phyloP scores from a whole-genome alignment of 2,888 invertebrate species.

The Monochamus alternatus region DNA sequence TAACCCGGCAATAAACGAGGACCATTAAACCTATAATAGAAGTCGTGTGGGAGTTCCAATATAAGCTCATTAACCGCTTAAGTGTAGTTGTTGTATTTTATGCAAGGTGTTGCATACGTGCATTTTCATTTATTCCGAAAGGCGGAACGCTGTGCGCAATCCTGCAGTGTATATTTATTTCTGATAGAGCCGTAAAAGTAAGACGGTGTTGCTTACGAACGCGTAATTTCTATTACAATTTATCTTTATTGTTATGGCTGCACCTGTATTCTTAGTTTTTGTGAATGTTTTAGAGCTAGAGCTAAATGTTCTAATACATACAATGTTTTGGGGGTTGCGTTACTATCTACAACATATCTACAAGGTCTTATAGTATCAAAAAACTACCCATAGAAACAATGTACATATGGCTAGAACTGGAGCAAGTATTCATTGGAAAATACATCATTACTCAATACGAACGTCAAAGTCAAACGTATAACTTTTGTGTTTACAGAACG shows the following conservation, averaged over 20 bases:
- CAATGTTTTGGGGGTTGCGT: too few relatives aligned
- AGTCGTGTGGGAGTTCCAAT: conserved; percentile 15
- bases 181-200: neutral
- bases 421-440: too few relatives aligned
- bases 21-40: conserved; percentile 9
- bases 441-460: too few relatives aligned
- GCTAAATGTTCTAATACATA: too few relatives aligned
- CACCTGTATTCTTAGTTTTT: too few relatives aligned
- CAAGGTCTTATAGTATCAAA: too few relatives aligned
- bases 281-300: too few relatives aligned
- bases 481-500: too few relatives aligned
- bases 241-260: neutral
- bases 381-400: too few relatives aligned
- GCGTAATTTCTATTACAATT: neutral
- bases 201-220: neutral
- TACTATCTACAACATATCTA: too few relatives aligned
- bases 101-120: neutral
- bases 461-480: too few relatives aligned
- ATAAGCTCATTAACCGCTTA: conserved; percentile 12
- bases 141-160: neutral
- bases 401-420: too few relatives aligned
- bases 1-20: neutral
- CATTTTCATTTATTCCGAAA: conserved; percentile 1
- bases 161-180: neutral
- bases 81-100: conserved; percentile 15